Evolutionary conservation across 2,888 invertebrate species (phyloP).

Genomic region (Gastracanthus pulcherrimus): DNA sequence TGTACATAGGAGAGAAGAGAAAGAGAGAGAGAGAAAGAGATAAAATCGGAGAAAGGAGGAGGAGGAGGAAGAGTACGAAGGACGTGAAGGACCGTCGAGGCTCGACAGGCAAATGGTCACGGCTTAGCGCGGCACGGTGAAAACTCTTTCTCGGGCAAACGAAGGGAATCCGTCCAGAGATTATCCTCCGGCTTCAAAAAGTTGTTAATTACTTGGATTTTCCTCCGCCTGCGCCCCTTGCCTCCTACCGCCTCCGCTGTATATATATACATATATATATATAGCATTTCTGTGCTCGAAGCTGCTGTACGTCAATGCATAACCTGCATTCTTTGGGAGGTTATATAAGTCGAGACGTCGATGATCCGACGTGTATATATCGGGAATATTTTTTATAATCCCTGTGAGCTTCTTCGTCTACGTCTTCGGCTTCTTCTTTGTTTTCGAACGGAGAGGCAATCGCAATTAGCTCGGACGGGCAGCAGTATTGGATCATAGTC

Average conservation of each 20-base stretch:
- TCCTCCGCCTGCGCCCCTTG: constrained; percentile 21
- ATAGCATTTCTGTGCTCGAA: no score
- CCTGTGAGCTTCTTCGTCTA: not conserved
- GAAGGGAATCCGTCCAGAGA: constrained; percentile 77
- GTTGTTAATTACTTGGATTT: constrained; percentile 78
- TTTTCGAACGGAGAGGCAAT: not conserved
- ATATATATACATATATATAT: not conserved
- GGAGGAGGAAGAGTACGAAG: constrained; percentile 59
- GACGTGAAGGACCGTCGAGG: constrained; percentile 66
- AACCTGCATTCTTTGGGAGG: constrained; percentile 44
- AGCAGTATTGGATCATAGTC: no score
- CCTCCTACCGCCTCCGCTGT: not conserved
- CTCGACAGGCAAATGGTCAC: constrained; percentile 76
- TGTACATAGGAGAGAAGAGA: constrained; percentile 61
- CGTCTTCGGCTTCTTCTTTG: not conserved
- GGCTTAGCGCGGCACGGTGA: constrained; percentile 71
- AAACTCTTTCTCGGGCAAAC: constrained; percentile 76
- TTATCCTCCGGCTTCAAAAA: constrained; percentile 77
- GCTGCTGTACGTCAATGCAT: constrained; percentile 7
- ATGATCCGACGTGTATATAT: not conserved
- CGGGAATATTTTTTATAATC: constrained; percentile 18
- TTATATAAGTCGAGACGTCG: not conserved
- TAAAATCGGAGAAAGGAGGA: constrained; percentile 54
- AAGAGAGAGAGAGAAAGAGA: constrained; percentile 60
- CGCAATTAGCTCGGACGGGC: constrained; percentile 16